Evolutionary conservation across 2,888 invertebrate genomes (phyloP).

Genomic region (Drosophila monieri): DNA sequence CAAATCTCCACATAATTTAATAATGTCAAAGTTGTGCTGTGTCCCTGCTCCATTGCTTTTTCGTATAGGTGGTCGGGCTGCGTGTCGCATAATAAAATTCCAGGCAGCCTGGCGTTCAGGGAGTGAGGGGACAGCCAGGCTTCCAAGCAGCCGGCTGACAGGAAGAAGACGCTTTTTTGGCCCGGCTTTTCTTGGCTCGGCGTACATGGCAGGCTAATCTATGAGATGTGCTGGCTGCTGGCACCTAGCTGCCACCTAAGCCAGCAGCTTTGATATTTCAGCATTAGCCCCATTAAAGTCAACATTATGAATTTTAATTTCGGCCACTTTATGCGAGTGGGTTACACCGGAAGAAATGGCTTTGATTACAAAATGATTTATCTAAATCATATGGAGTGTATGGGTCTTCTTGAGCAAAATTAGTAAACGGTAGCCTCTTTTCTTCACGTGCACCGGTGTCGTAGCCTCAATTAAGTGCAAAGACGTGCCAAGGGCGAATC

Average conservation of each 20-base stretch:
- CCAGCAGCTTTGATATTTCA: conserved; percentile 64
- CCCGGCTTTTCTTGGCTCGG: conserved; percentile 40
- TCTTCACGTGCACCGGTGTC: conserved; percentile 21
- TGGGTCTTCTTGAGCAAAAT: neutral
- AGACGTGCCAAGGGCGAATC: conserved; percentile 29
- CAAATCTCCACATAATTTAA: conserved; percentile 80
- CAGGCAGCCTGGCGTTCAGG: conserved; percentile 16
- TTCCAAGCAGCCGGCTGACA: conserved; percentile 32
- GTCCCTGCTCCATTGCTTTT: conserved; percentile 21
- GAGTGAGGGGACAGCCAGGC: conserved; percentile 12
- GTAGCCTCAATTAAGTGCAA: conserved; percentile 41
- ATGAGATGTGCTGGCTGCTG: conserved; percentile 46
- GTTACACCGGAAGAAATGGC: conserved; percentile 20
- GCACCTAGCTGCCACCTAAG: conserved; percentile 49
- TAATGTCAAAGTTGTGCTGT: conserved; percentile 59
- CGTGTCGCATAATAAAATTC: conserved; percentile 73
- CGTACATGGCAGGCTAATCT: conserved; percentile 62
- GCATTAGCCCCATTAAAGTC: conserved; percentile 64
- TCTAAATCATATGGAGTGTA: too few species aligned
- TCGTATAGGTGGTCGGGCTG: conserved; percentile 49
- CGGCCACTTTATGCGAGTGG: conserved; percentile 46
- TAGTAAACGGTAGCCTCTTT: neutral
- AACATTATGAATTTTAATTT: conserved; percentile 74
- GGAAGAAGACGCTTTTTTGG: conserved; percentile 47
- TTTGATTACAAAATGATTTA: neutral